Base-by-base conservation (phyloP, 2,797 vertebrate species). In the Acanthis flammea region DNA sequence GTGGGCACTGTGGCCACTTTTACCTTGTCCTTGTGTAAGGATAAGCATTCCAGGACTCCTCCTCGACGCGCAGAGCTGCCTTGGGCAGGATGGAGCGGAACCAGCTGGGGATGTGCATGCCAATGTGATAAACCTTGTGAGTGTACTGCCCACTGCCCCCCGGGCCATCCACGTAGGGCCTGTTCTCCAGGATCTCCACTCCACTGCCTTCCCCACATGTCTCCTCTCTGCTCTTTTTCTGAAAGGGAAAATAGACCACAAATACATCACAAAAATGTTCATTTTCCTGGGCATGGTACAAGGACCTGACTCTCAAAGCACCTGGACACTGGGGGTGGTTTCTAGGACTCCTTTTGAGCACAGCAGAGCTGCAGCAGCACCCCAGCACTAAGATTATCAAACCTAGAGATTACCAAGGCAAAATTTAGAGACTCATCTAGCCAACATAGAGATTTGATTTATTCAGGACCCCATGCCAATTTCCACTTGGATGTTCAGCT, bases 201-300 rank as follows among this genome's bases (percentile, higher is more conserved):
- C 99, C 99, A 1, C 99, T 99, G 95, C 99, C 99, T 96, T 99
- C 99, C 5, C 99, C 99, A 14, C 98, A 98, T 30, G 98, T 99
- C 97, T 99, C 99, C n/a, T 99, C 99, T 61, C 99, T 98, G 98
- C 99, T 99, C 97, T 99, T 99, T 98, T 99, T 99, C 99, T 99
- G 98, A 39, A 97, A 92, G 42, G 37, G 14, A 58, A 93, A 83
- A 68, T 0, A 30, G 0, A 27, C 13, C 58, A 33, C 21, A 77
- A 70, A 42, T 0, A 3, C 25, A 7, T 70, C 55, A 77, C 41
- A 16, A 11, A 54, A 77, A 42, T 9, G 65, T 7, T 62, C 33
- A 5, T 62, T 62, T 75, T 27, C 16, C 30, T 10, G 51, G 10
- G 28, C 9, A 4, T 8, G 0, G 2, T 7, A 15, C 16, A 61